A percentile compares a stretch with the other conserved stretches of the same genome.
Conservation (phyloP, 2,888 invertebrate genomes). For the Ormyrus thymus region DNA sequence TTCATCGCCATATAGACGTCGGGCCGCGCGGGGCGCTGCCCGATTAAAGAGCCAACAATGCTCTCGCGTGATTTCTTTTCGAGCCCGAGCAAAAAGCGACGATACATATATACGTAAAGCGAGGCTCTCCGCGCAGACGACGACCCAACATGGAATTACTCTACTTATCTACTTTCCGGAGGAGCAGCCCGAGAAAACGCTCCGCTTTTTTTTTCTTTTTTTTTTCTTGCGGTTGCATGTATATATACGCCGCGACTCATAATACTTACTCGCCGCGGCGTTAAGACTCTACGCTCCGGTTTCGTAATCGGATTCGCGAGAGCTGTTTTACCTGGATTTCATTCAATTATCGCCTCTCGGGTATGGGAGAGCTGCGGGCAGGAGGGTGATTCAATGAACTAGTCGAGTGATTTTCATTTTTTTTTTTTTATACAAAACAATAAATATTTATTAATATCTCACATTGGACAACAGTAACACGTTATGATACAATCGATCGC, state of each 20-base stretch:
- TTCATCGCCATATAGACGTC: slow-evolving; percentile 4
- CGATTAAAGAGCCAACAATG: slow-evolving; percentile 3
- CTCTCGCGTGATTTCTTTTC: slow-evolving; percentile 37
- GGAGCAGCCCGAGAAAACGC: slow-evolving; percentile 4
- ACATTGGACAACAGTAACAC: slow-evolving; percentile 63
- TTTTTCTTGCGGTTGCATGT: not conserved
- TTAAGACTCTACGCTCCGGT: slow-evolving; percentile 40
- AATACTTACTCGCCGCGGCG: slow-evolving; percentile 43
- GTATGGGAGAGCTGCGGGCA: not conserved
- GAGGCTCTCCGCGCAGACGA: not conserved
- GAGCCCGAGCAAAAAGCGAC: not conserved
- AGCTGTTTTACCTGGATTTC: slow-evolving; percentile 36
- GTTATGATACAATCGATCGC: slow-evolving; percentile 62
- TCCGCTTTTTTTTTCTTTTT: not conserved
- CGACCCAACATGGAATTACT: slow-evolving; percentile 50
- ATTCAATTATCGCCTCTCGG: slow-evolving; percentile 6
- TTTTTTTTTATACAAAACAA: slow-evolving; percentile 64
- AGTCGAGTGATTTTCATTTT: not conserved
- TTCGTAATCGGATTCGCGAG: slow-evolving; percentile 41
- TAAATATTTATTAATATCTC: slow-evolving; percentile 70
- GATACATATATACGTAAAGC: slow-evolving; percentile 1
- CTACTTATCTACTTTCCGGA: slow-evolving; percentile 54
- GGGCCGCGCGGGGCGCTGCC: no score
- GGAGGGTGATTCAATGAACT: no score
- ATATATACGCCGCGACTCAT: slow-evolving; percentile 9